Percentiles rank a stretch among this genome's conserved stretches.
These are phyloP conservation scores for Lota lota DNA, from an alignment of 2,113 vertebrate species.

Conservation along the genomic window DNA sequence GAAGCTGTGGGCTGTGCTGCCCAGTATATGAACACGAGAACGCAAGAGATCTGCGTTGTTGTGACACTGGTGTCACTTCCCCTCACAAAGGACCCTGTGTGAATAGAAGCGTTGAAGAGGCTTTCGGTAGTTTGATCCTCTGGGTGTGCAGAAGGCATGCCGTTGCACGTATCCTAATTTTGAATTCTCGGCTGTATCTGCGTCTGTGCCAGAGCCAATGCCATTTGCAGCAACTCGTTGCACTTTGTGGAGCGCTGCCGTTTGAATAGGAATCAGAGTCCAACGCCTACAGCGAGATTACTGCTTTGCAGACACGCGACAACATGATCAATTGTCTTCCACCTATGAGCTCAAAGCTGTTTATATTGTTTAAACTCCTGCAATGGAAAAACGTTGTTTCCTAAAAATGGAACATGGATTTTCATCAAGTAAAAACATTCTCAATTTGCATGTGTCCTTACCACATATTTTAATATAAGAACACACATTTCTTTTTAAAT, in stretches of 20 bases:
- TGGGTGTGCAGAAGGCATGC: slow-evolving; percentile 54
- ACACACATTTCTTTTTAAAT: slow-evolving; percentile 53
- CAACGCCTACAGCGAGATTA: slow-evolving; percentile 44
- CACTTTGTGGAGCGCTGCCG: slow-evolving; percentile 28
- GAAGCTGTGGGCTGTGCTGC: slow-evolving; percentile 47
- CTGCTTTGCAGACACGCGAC: slow-evolving; percentile 55
- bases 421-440: slow-evolving; percentile 69
- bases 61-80: slow-evolving; percentile 46
- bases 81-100: slow-evolving; percentile 47
- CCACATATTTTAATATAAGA: slow-evolving; percentile 52
- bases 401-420: slow-evolving; percentile 64
- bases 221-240: slow-evolving; percentile 23
- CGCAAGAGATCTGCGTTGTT: slow-evolving; percentile 13
- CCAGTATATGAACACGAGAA: slow-evolving; percentile 57
- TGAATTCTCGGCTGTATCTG: slow-evolving; percentile 35
- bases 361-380: slow-evolving; percentile 55
- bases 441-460: slow-evolving; percentile 44
- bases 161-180: slow-evolving; percentile 45
- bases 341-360: slow-evolving; percentile 32
- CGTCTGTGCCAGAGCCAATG: slow-evolving; percentile 25
- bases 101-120: slow-evolving; percentile 52
- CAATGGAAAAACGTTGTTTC: slow-evolving; percentile 65
- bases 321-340: slow-evolving; percentile 37
- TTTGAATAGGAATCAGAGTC: slow-evolving; percentile 49
- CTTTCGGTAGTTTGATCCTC: slow-evolving; percentile 51